These are phyloP conservation scores for Apamea monoglypha DNA, from an alignment of 2,888 invertebrate species.

Conservation along the genomic window DNA sequence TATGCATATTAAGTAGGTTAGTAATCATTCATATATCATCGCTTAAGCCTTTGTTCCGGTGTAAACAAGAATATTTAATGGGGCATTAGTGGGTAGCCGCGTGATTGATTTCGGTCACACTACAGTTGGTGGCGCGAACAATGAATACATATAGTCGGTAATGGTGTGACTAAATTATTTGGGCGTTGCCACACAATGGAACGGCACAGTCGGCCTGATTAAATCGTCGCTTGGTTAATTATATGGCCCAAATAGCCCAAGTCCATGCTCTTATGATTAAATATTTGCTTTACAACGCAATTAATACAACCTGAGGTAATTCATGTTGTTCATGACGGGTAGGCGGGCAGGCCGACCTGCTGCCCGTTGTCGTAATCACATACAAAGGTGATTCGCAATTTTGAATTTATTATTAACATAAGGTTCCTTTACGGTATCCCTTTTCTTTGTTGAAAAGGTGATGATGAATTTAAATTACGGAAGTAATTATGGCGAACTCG, in stretches of 20 bases:
- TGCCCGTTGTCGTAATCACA: slow-evolving; percentile 9
- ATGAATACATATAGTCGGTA: slow-evolving; percentile 39
- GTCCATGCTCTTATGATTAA: slow-evolving; percentile 22
- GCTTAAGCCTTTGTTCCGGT: slow-evolving; percentile 29
- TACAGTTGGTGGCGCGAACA: slow-evolving; percentile 48
- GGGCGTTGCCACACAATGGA: slow-evolving; percentile 32
- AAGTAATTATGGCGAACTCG: slow-evolving; percentile 11
- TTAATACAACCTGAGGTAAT: slow-evolving; percentile 6
- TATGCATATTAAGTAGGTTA: slow-evolving; percentile 44
- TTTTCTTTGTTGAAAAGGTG: slow-evolving; percentile 39
- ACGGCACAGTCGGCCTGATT: slow-evolving; percentile 4
- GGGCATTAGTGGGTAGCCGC: slow-evolving; percentile 29
- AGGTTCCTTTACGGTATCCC: neutral
- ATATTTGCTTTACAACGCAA: slow-evolving; percentile 17
- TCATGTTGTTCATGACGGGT: slow-evolving; percentile 1
- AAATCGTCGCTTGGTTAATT: slow-evolving; percentile 38
- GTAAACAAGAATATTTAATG: slow-evolving; percentile 48
- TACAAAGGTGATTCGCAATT: slow-evolving; percentile 29
- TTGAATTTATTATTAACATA: slow-evolving; percentile 35
- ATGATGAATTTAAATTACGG: slow-evolving; percentile 27
- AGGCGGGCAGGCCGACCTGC: neutral
- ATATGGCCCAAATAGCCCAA: slow-evolving; percentile 20
- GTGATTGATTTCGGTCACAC: slow-evolving; percentile 45
- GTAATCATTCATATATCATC: slow-evolving; percentile 28
- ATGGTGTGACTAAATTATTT: slow-evolving; percentile 45